Percentiles rank a stretch among this genome's conserved stretches.
Conservation (phyloP, 1,140 invertebrate species). For the Brachionus rotundiformis region DNA sequence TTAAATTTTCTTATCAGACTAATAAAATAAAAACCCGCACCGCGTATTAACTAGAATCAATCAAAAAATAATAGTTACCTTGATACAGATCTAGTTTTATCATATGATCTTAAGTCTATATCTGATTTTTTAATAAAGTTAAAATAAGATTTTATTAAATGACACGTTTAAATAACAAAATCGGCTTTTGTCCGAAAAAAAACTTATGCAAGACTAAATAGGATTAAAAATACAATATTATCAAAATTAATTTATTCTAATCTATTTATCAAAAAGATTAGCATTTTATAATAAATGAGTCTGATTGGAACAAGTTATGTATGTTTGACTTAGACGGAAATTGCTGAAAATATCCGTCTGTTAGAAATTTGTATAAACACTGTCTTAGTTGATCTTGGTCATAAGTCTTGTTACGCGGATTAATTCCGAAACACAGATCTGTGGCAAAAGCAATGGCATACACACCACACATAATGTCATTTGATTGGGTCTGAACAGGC, state of each 20-base stretch:
- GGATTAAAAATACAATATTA: slow-evolving; percentile 4
- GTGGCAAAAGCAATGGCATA: not conserved
- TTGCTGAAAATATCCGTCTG: not conserved
- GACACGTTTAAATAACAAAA: not conserved
- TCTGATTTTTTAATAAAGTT: not conserved
- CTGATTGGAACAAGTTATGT: not conserved
- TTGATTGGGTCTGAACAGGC: not conserved
- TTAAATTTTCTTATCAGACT: not conserved
- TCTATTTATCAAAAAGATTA: not conserved
- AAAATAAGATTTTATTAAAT: not conserved
- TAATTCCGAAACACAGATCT: not conserved
- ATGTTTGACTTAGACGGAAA: not conserved
- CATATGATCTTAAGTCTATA: not conserved
- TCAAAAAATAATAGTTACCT: not conserved
- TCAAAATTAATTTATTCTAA: not conserved
- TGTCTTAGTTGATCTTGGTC: not conserved
- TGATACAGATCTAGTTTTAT: not conserved
- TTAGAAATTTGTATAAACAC: not conserved
- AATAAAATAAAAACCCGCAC: not conserved
- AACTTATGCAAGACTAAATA: slow-evolving; percentile 19
- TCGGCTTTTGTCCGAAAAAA: not conserved
- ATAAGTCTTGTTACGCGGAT: not conserved
- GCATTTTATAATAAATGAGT: not conserved
- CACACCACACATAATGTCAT: not conserved
- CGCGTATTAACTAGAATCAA: not conserved